Evolutionary conservation across 2,113 vertebrate species (phyloP).

Genomic region (Chaetura pelagica): DNA sequence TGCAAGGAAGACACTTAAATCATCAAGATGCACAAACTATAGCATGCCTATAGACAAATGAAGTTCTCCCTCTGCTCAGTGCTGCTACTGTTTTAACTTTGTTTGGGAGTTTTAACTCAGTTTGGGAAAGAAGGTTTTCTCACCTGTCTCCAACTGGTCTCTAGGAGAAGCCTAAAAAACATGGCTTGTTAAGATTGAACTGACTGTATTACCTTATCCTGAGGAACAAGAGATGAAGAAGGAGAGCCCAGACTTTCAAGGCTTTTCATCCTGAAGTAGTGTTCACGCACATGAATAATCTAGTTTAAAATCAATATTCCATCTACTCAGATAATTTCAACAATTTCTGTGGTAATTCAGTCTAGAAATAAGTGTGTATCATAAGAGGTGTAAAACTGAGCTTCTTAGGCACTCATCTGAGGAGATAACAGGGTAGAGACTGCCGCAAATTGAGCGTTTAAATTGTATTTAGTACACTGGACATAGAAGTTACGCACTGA

Average conservation of each 20-base stretch:
- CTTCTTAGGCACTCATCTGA: neutral
- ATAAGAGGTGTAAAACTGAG: neutral
- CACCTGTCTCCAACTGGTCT: neutral
- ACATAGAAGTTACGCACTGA: neutral
- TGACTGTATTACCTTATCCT: neutral
- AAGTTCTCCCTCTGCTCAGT: neutral
- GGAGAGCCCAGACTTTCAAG: neutral
- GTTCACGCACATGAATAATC: neutral
- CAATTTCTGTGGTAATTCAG: neutral
- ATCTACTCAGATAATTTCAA: neutral
- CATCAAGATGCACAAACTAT: neutral
- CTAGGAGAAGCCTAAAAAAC: neutral
- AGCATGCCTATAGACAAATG: neutral
- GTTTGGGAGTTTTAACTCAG: neutral
- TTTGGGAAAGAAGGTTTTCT: neutral
- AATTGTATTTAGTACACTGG: neutral
- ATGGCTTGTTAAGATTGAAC: neutral
- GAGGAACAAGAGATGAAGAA: neutral
- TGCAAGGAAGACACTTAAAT: neutral
- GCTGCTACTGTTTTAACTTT: neutral
- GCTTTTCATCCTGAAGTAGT: neutral
- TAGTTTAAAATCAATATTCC: neutral
- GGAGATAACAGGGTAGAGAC: neutral
- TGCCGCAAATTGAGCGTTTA: neutral
- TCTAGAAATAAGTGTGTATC: neutral